These are phyloP conservation scores for Boloria selene DNA, from an alignment of 2,888 invertebrate genomes.

Conservation along the genomic window DNA sequence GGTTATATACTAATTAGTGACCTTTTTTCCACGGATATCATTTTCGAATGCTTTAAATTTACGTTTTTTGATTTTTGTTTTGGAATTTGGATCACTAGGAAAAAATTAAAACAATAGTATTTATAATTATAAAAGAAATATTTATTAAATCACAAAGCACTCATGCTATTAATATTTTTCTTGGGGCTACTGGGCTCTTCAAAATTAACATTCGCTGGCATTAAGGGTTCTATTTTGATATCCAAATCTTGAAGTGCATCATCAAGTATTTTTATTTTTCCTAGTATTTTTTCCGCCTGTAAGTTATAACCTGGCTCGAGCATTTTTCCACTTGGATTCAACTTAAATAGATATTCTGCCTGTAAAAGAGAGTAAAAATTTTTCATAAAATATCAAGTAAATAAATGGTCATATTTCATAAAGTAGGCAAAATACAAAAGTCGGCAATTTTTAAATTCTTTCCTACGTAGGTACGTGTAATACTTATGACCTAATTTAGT, in stretches of 20 bases:
- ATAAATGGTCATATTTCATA: background rate
- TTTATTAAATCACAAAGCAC: conserved; percentile 47
- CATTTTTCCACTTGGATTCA: conserved; percentile 87
- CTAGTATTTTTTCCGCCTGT: conserved; percentile 77
- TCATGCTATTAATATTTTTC: conserved; percentile 55
- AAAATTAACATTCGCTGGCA: conserved; percentile 54
- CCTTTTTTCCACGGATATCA: too few species aligned
- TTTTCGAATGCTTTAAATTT: too few species aligned
- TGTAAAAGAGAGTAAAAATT: conserved; percentile 46
- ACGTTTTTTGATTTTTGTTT: too few species aligned
- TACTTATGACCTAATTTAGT: too few species aligned
- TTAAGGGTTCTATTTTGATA: conserved; percentile 66
- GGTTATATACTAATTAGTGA: too few species aligned
- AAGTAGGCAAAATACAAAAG: too few species aligned
- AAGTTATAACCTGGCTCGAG: conserved; percentile 85
- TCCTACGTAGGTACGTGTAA: too few species aligned
- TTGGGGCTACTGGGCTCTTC: conserved; percentile 43
- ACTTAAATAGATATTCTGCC: conserved; percentile 86
- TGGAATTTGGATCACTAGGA: too few species aligned
- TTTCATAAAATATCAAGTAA: background rate
- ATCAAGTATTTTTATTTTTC: conserved; percentile 75
- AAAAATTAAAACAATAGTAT: too few species aligned
- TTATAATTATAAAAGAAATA: background rate
- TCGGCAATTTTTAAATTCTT: too few species aligned
- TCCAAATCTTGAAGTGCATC: conserved; percentile 66